Evolutionary conservation across 2,113 vertebrate genomes (phyloP), one percentile per base, ranked within the genome.

Genomic region (Cyphomyrus plagiostoma): DNA sequence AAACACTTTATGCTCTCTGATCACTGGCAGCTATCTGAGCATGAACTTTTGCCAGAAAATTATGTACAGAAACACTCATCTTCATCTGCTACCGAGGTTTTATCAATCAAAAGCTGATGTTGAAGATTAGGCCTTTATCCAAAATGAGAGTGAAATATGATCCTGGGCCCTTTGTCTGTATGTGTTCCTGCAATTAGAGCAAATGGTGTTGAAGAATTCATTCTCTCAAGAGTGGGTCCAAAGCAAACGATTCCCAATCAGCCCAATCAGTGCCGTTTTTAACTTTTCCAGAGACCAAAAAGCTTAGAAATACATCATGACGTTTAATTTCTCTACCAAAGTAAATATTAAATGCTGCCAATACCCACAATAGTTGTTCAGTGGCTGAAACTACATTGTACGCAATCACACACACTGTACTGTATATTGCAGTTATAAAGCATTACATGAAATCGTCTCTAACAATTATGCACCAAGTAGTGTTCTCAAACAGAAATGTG

Each of bases 331-430:
- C 42, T 80, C 19, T 45, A 89, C 80, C 89, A 89, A 89, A 89
- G 89, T 89, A 89, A 89, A 89, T 50, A 17, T 58, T 15, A 62
- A 80, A 89, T 89, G 2, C 23, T 58, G 89, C 80, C 89, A 89
- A 82, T 30, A 30, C 52, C 52, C 84, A 84, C 88, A 89, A 82
- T 8, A 77, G 35, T 53, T 46, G 77, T 1, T 19, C 89, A 89
- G 49, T 30, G 48, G 39, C 13, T 56, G 74, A 89, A 53, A 77
- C 50, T 42, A 88, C 23, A 42, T 66, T 88, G 35, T 19, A 42
- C 21, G 19, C 42, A n/a, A 9, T 46, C 45, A 84, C 42, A 84
- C 23, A 48, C 23, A 84, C 82, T 48, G 82, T 26, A 42, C 62
- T 30, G 35, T 74, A 46, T 30, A 15, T 26, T 89, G 26, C 9